These are phyloP conservation scores for Urocynchramus pylzowi DNA, from an alignment of 2,113 vertebrate genomes.

Conservation along the genomic window DNA sequence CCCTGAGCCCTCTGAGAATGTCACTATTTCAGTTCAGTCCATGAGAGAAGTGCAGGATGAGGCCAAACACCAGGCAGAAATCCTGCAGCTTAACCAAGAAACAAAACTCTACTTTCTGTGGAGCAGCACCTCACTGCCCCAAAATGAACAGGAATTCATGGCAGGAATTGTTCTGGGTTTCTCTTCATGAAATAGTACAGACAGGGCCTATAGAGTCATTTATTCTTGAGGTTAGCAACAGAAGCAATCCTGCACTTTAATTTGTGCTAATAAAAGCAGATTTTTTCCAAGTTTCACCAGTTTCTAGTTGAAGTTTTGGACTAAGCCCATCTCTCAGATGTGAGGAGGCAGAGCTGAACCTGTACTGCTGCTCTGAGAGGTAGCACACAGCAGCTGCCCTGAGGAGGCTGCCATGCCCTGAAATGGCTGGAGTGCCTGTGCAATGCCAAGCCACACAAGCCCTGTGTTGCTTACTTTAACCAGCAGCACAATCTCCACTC, in stretches of 20 bases:
- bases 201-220: background rate
- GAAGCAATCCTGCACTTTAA: background rate
- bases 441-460: background rate
- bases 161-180: background rate
- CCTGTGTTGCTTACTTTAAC: background rate
- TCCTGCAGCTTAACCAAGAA: background rate
- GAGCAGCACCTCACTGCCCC: background rate
- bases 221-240: background rate
- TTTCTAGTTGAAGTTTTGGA: background rate
- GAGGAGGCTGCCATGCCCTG: background rate
- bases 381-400: background rate
- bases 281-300: background rate
- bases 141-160: background rate
- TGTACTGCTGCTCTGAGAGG: background rate
- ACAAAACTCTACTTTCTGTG: background rate
- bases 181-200: background rate
- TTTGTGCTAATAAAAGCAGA: background rate
- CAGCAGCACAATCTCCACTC: background rate
- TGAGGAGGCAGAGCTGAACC: background rate
- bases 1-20: no score
- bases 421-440: background rate
- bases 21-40: background rate
- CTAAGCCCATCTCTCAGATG: background rate
- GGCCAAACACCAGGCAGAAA: fast-evolving
- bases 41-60: background rate